Evolutionary conservation across 2,888 invertebrate genomes (phyloP).

Genomic region (Schrankia costaestrigalis): DNA sequence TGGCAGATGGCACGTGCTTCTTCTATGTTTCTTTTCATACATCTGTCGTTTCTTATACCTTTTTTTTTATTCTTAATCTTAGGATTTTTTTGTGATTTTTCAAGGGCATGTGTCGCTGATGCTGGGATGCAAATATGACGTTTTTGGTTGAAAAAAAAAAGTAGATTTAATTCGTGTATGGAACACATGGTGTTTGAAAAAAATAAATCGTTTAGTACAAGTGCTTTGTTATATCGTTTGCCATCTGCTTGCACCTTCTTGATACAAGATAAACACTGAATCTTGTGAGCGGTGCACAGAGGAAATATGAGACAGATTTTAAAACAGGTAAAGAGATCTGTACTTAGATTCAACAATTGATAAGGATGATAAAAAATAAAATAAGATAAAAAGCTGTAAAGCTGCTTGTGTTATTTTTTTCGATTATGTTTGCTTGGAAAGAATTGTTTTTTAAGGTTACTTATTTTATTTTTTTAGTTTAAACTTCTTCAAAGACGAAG

Average conservation of each 20-base stretch:
- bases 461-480: too few species aligned
- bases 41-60: conserved; percentile 69
- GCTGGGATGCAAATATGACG: conserved; percentile 72
- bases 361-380: conserved; percentile 17
- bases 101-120: conserved; percentile 59
- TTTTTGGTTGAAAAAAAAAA: conserved; percentile 51
- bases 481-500: too few species aligned
- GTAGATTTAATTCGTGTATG: conserved; percentile 49
- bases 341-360: conserved; percentile 7
- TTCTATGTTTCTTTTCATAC: conserved; percentile 64
- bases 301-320: conserved; percentile 24
- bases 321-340: conserved; percentile 24
- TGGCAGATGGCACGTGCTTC: conserved; percentile 80
- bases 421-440: too few species aligned
- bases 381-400: too few species aligned
- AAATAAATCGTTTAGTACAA: conserved; percentile 68
- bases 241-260: conserved; percentile 67
- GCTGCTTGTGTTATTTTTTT: too few species aligned
- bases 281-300: conserved; percentile 15
- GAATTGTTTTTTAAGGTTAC: too few species aligned
- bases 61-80: conserved; percentile 54
- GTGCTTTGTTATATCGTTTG: conserved; percentile 59
- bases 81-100: conserved; percentile 45
- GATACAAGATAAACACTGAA: conserved; percentile 36
- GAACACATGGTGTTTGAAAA: conserved; percentile 69